Conservation (phyloP, 2,113 vertebrate genomes). For the Sardina pilchardus region DNA sequence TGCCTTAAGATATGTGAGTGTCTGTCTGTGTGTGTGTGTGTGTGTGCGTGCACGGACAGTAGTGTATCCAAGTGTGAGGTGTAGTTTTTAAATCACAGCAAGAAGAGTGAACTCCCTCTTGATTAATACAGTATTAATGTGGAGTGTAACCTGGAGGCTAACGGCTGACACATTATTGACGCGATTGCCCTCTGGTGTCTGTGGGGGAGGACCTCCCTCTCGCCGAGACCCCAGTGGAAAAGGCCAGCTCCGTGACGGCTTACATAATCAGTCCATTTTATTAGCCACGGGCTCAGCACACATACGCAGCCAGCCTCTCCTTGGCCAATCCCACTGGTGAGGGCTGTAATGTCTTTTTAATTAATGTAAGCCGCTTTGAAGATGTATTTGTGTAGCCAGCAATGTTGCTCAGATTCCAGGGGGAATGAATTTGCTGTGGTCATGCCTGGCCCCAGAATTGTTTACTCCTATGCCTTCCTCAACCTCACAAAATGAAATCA, state of each 20-base stretch:
- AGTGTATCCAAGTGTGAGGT: not conserved
- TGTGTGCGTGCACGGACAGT: not conserved
- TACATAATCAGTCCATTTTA: slow-evolving; percentile 52
- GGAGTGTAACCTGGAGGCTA: slow-evolving; percentile 27
- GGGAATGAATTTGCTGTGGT: not conserved
- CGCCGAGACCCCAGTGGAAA: slow-evolving; percentile 27
- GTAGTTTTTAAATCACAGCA: not conserved
- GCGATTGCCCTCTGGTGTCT: slow-evolving; percentile 30
- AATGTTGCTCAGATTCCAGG: slow-evolving; percentile 25
- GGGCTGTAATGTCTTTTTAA: slow-evolving; percentile 57
- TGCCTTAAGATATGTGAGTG: not conserved
- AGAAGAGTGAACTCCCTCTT: slow-evolving; percentile 14
- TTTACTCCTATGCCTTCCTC: not conserved
- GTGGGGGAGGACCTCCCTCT: slow-evolving; percentile 27
- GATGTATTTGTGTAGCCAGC: slow-evolving; percentile 47
- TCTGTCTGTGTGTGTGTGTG: not conserved
- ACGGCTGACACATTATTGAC: slow-evolving; percentile 40
- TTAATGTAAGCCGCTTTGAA: slow-evolving; percentile 55
- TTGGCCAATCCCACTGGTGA: slow-evolving; percentile 34
- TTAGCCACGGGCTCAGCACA: slow-evolving; percentile 43
- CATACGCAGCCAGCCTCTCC: slow-evolving; percentile 33
- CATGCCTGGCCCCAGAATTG: not conserved
- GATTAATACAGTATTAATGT: slow-evolving; percentile 18
- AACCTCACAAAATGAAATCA: not conserved
- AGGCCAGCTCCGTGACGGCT: slow-evolving; percentile 35